These are phyloP conservation scores for Nipponacmea schrenckii DNA, from an alignment of 2,888 invertebrate genomes.

Conservation along the genomic window DNA sequence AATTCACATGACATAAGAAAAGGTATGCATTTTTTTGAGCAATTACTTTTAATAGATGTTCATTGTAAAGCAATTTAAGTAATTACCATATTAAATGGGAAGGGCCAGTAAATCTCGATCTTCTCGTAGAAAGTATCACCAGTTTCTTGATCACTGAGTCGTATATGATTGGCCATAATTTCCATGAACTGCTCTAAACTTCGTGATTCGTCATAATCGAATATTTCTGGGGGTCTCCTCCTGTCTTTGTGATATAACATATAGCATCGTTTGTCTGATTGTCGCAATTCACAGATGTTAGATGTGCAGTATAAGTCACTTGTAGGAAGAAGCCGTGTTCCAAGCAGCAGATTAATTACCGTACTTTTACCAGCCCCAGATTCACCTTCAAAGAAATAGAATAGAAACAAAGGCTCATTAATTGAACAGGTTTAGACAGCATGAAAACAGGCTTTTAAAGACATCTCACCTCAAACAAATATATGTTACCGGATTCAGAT, in stretches of 20 bases:
- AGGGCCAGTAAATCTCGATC: constrained; percentile 54
- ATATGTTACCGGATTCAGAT: too few relatives aligned
- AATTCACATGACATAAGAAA: too few relatives aligned
- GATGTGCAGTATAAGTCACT: constrained; percentile 46
- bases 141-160: constrained; percentile 33
- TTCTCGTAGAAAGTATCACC: constrained; percentile 48
- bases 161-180: constrained; percentile 34
- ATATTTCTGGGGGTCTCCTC: not conserved
- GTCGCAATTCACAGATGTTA: constrained; percentile 50
- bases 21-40: too few relatives aligned
- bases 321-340: constrained; percentile 48
- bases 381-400: constrained; percentile 44
- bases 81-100: constrained; percentile 45
- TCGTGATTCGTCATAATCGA: constrained; percentile 15
- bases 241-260: constrained; percentile 25
- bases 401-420: not conserved
- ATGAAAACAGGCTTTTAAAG: too few relatives aligned
- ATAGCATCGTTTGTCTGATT: constrained; percentile 32
- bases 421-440: too few relatives aligned
- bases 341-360: constrained; percentile 55
- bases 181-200: constrained; percentile 22
- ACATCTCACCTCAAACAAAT: too few relatives aligned
- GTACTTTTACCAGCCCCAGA: constrained; percentile 58
- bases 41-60: too few relatives aligned
- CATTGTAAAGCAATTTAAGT: too few relatives aligned